Base-by-base conservation (phyloP, 2,888 invertebrate genomes). In the Spialia ferax region DNA sequence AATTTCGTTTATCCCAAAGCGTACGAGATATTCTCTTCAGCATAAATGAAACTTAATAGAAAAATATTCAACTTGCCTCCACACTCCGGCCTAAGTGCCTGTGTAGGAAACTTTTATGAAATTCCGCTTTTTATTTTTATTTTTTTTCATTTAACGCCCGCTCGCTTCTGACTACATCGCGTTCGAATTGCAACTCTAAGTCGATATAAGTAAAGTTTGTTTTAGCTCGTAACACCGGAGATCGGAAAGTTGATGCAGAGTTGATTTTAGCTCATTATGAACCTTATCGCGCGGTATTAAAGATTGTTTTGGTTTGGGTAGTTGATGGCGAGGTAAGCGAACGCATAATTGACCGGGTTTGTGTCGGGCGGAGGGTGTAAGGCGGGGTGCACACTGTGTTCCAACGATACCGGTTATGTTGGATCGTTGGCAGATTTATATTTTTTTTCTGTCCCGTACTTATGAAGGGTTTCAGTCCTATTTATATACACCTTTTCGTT, bases 271-370 rank as follows among this genome's bases (percentile, higher is more conserved):
- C 26, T 66, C 22, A 66, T 66, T 66, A 66, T 66, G 50, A 38
- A 60, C 38, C 59, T 59, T 66, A 66, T 54, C 26, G n/a, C 42
- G 26, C 10, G 52, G 65, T 59, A 10, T 66, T 66, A 66, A 66
- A 35, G 29, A 13, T 20, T 54, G 42, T 60, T 65, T 65, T 50
- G 59, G 57, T 38, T 26, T 57, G 26, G 26, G n/a, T 11, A 11
- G 50, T 64, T 50, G 50, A 65, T 48, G 11, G 59, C 23, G 56
- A 57, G 65, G 65, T 70, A 63, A 70, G 70, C 68, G 62, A 54
- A 70, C 68, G 68, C 64, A 65, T 68, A 68, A 70, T 70, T 68
- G 70, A 68, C 64, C 64, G 70, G 65, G 68, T 64, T 70, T 57
- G 68, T 64, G 61, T 56, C 63, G 55, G 57, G 62, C 32, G 62